Evolutionary conservation across 1,140 invertebrate species (phyloP).

Genomic region (Helicoverpa zea): DNA sequence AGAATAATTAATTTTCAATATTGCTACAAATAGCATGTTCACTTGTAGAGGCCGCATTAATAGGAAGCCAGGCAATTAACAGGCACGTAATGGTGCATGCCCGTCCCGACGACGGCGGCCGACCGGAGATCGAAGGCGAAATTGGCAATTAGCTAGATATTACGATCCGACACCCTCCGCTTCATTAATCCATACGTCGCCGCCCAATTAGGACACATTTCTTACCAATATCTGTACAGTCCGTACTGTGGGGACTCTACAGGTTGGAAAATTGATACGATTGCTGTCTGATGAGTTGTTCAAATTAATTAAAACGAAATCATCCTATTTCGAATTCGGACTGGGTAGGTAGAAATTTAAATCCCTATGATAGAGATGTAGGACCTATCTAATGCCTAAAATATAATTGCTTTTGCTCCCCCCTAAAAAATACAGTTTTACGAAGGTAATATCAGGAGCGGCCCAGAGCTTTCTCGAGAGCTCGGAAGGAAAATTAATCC

Average conservation of each 20-base stretch:
- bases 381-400: no score
- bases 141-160: conserved; percentile 78
- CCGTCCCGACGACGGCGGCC: conserved; percentile 55
- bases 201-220: conserved; percentile 41
- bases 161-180: conserved; percentile 54
- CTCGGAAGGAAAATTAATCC: conserved; percentile 10
- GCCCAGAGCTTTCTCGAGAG: background rate
- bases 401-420: background rate
- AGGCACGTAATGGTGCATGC: conserved; percentile 60
- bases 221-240: conserved; percentile 28
- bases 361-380: no score
- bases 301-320: background rate
- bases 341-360: no score
- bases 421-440: background rate
- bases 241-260: background rate
- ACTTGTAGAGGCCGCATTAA: conserved; percentile 41
- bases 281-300: background rate
- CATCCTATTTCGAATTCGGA: no score
- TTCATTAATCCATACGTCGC: conserved; percentile 50
- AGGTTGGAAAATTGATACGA: background rate
- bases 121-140: conserved; percentile 77
- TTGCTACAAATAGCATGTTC: conserved; percentile 22
- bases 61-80: conserved; percentile 56
- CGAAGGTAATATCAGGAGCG: no score
- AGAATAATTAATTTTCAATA: conserved; percentile 39